Percentiles rank a stretch among this genome's conserved stretches.
These are phyloP conservation scores for Alloscopus bannaensis DNA, from an alignment of 2,888 invertebrate species.

Conservation along the genomic window DNA sequence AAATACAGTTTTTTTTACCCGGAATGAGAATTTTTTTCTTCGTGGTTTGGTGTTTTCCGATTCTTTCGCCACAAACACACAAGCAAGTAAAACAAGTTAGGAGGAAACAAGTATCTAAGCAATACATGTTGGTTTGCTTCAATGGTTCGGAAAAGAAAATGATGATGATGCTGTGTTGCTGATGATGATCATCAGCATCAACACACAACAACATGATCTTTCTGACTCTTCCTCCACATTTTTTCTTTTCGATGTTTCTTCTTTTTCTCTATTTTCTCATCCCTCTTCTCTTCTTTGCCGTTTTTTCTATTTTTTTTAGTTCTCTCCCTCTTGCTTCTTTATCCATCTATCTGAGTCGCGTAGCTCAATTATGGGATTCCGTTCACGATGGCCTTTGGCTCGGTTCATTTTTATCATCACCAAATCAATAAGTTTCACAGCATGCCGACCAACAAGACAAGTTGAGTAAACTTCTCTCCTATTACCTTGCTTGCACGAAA, in stretches of 20 bases:
- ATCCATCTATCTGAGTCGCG: slow-evolving; percentile 45
- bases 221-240: slow-evolving; percentile 56
- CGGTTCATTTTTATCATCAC: slow-evolving; percentile 71
- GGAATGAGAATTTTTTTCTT: slow-evolving; percentile 49
- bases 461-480: no score
- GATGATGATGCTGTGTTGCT: slow-evolving; percentile 59
- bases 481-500: no score
- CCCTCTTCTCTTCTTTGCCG: slow-evolving; percentile 37
- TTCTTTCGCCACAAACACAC: slow-evolving; percentile 50
- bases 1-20: slow-evolving; percentile 41
- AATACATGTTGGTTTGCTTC: slow-evolving; percentile 52
- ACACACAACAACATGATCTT: slow-evolving; percentile 65
- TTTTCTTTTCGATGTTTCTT: slow-evolving; percentile 13
- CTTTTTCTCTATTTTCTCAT: slow-evolving; percentile 42
- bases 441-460: slow-evolving; percentile 66
- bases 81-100: slow-evolving; percentile 42
- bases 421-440: slow-evolving; percentile 72
- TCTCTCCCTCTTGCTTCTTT: slow-evolving; percentile 32
- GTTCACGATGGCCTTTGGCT: slow-evolving; percentile 72
- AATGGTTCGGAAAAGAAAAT: slow-evolving; percentile 64
- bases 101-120: slow-evolving; percentile 38
- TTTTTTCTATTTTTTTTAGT: slow-evolving; percentile 39
- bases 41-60: slow-evolving; percentile 60
- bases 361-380: slow-evolving; percentile 72
- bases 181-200: slow-evolving; percentile 47